Conservation (phyloP, 2,888 invertebrate genomes). For the Hirtodrosophila alboralis region DNA sequence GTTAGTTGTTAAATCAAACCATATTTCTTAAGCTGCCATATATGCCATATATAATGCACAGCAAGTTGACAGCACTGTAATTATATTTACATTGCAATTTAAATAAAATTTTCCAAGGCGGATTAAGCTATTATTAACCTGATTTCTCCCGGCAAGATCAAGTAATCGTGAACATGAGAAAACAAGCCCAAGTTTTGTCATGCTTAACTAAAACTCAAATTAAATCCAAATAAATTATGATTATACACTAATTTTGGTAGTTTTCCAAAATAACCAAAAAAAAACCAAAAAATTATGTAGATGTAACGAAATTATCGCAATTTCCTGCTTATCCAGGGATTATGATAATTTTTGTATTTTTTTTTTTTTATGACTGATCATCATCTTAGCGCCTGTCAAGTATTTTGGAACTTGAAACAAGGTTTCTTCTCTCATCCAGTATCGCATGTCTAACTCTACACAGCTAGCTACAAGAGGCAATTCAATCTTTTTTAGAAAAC, state of each 20-base stretch:
- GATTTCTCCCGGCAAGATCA: too few species aligned
- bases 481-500: slow-evolving; percentile 41
- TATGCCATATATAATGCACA: too few species aligned
- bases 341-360: slow-evolving; percentile 43
- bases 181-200: too few species aligned
- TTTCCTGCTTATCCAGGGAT: slow-evolving; percentile 32
- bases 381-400: slow-evolving; percentile 53
- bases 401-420: slow-evolving; percentile 13
- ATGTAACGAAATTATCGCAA: slow-evolving; percentile 16
- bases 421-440: slow-evolving; percentile 9
- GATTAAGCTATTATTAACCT: too few species aligned
- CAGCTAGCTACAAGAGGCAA: slow-evolving; percentile 34
- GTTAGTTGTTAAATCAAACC: too few species aligned
- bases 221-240: neutral
- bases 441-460: slow-evolving; percentile 38
- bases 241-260: too few species aligned
- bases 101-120: too few species aligned
- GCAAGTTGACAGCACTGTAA: too few species aligned
- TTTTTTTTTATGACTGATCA: slow-evolving; percentile 19
- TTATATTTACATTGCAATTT: too few species aligned
- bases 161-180: too few species aligned
- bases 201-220: neutral
- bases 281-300: slow-evolving; percentile 4
- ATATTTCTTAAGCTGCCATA: too few species aligned
- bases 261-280: neutral